Evolutionary conservation across 2,888 invertebrate species (phyloP), one percentile per base, ranked within the genome.

Genomic region (Aphodius granarius): DNA sequence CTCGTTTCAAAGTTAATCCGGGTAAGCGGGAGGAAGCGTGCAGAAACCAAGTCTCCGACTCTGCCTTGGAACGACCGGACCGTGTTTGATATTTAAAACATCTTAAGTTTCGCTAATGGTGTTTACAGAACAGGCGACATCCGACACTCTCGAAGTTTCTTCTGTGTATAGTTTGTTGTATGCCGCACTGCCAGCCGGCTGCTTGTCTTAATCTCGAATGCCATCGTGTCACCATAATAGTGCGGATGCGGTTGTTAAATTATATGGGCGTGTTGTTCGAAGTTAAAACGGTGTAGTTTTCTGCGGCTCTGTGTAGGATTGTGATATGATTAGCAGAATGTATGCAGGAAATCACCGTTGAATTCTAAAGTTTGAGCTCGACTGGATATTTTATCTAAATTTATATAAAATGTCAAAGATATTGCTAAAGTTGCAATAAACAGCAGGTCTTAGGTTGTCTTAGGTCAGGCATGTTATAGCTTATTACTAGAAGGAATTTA

Each of bases 1-100:
- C 68, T 68, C 43, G 68, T 22, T 68, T 20, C 68, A 22, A 20
- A 68, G 21, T 68, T 20, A 68, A 68, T 66, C 66, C 66, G 66
- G 17, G 43, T 43, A 43, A 43, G 43, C 43, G 9, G n/a, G n/a
- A n/a, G 6, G 43, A 13, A 43, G 43, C 43, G 43, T 43, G 43
- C n/a, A n/a, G 6, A 13, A 13, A 43, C 9, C 43, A 13, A 9
- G 43, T 3, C 43, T 43, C 43, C 9, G 43, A n/a, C n/a, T n/a
- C 43, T 43, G 6, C 43, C 43, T 9, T 13, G 43, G 43, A 9
- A 43, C 43, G 43, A 43, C 43, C 43, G 43, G 43, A 43, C 43
- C 43, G 43, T 43, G 43, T 43, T 43, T 43, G 43, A 43, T 43
- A 43, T 43, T 43, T 43, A 43, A 43, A 43, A 43, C 43, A 43